phyloP scores from a whole-genome alignment of 2,888 invertebrate species.

The Polylopha cassiicola region DNA sequence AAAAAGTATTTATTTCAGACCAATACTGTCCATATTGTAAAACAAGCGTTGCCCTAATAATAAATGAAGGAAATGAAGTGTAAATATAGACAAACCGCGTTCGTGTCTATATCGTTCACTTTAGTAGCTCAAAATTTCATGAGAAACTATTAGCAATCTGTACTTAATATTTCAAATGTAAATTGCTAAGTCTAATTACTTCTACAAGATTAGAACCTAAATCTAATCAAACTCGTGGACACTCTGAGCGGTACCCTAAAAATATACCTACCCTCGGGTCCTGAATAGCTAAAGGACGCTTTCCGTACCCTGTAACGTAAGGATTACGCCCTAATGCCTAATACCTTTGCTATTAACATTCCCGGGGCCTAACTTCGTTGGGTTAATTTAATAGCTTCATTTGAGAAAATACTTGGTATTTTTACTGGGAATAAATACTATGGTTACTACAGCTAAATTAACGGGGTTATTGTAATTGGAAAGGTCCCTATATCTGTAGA shows the following conservation, averaged over 20 bases:
- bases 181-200: too few species aligned
- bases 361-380: neutral
- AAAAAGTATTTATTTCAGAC: too few species aligned
- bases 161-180: too few species aligned
- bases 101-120: too few species aligned
- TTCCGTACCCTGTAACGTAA: neutral
- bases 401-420: neutral
- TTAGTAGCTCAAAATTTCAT: too few species aligned
- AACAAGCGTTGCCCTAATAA: too few species aligned
- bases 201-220: too few species aligned
- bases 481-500: too few species aligned
- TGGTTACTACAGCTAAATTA: neutral
- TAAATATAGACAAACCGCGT: too few species aligned
- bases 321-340: constrained; percentile 12
- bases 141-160: too few species aligned
- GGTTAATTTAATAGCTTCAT: neutral
- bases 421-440: neutral
- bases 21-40: too few species aligned
- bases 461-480: neutral
- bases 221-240: neutral
- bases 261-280: constrained; percentile 6
- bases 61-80: too few species aligned
- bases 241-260: constrained; percentile 4
- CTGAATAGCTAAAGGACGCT: constrained; percentile 4
- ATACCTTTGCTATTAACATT: neutral